Conservation (phyloP, 2,797 vertebrate genomes). For the Epinephelus awoara region DNA sequence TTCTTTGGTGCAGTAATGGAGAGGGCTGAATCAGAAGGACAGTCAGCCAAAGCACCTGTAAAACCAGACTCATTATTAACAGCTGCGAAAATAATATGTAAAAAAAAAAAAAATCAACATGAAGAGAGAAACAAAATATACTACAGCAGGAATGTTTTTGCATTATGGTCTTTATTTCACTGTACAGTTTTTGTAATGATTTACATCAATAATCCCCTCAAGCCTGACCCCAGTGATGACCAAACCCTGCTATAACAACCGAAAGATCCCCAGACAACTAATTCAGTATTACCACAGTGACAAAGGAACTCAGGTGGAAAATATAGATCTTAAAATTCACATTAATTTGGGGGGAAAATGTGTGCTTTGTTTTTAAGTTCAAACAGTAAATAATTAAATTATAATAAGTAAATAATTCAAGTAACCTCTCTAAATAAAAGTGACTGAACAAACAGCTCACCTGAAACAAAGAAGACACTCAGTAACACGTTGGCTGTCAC, state of each 20-base stretch:
- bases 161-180: too few relatives aligned
- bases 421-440: not conserved
- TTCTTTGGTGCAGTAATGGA: slow-evolving; percentile 1
- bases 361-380: not conserved
- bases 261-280: not conserved
- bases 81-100: not conserved
- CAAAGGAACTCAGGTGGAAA: not conserved
- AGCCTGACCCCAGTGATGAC: not conserved
- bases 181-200: too few relatives aligned
- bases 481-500: slow-evolving; percentile 26
- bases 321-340: not conserved
- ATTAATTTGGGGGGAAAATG: not conserved
- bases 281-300: not conserved
- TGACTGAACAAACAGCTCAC: slow-evolving; percentile 32
- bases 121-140: too few relatives aligned
- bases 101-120: not conserved
- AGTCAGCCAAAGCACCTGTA: slow-evolving; percentile 26
- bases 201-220: not conserved
- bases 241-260: not conserved
- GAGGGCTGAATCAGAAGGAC: fast-evolving
- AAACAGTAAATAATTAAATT: not conserved
- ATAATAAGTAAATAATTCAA: not conserved
- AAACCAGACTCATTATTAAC: not conserved
- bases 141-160: too few relatives aligned
- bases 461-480: slow-evolving; percentile 36